phyloP scores from a whole-genome alignment of 2,797 vertebrate species.

The Chelmon rostratus region DNA sequence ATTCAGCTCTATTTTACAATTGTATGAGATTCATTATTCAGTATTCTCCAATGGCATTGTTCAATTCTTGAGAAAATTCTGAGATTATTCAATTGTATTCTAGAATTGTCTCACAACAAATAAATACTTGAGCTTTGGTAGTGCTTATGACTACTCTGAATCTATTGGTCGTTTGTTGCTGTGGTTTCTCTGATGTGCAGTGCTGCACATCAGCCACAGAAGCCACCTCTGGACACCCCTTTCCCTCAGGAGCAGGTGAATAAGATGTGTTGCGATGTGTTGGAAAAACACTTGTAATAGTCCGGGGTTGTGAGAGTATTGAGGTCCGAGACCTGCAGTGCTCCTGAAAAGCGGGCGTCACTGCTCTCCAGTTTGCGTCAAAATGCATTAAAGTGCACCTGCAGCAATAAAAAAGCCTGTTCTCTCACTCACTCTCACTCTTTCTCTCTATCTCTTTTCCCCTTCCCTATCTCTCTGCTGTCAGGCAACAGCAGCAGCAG shows the following conservation, averaged over 20 bases:
- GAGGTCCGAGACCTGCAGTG: constrained; percentile 37
- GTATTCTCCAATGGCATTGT: neutral
- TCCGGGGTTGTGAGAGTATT: constrained; percentile 61
- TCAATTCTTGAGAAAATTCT: neutral
- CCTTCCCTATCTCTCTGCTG: neutral
- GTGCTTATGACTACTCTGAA: accelerated
- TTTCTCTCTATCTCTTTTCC: neutral
- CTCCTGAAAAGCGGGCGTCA: constrained; percentile 30
- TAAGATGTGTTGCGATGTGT: constrained; percentile 52
- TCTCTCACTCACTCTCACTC: neutral
- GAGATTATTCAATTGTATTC: neutral
- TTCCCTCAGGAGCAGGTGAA: constrained; percentile 41
- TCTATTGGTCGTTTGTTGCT: neutral
- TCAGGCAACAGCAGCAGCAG: constrained; percentile 33
- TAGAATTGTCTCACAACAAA: neutral
- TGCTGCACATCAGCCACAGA: neutral
- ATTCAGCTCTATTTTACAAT: neutral
- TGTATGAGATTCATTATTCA: neutral
- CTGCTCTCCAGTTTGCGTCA: constrained; percentile 45
- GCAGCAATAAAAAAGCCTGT: constrained; percentile 37
- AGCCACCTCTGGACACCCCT: constrained; percentile 8
- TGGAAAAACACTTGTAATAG: constrained; percentile 67
- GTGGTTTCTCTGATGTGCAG: neutral
- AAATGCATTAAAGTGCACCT: constrained; percentile 60
- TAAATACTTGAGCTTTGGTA: neutral